Evolutionary conservation across 1,140 invertebrate genomes (phyloP).

Genomic region (Ditylenchus dipsaci): DNA sequence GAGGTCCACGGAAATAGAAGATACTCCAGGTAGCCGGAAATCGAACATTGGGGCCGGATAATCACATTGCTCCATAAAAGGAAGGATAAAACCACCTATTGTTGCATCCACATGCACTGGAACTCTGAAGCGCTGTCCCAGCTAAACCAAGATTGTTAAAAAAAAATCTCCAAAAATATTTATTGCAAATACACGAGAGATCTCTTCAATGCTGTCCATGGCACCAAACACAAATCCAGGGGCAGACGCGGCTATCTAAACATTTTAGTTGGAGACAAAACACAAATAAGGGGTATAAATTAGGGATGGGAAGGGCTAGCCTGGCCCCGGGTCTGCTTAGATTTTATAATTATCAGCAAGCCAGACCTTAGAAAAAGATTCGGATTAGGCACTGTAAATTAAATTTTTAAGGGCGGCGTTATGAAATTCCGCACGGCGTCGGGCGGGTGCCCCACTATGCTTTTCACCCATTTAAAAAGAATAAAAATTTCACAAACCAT

Average conservation of each 20-base stretch:
- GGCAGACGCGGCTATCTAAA: slow-evolving; percentile 77
- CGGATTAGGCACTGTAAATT: no score
- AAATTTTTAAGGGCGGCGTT: neutral
- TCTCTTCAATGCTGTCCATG: slow-evolving; percentile 81
- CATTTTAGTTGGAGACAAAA: neutral
- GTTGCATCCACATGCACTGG: slow-evolving; percentile 96
- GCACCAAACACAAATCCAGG: slow-evolving; percentile 95
- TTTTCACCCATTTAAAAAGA: neutral
- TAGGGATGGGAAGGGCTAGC: no score
- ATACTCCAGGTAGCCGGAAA: slow-evolving; percentile 82
- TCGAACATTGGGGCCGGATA: slow-evolving; percentile 75
- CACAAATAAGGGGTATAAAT: no score
- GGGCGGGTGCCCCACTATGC: no score
- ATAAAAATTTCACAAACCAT: slow-evolving; percentile 66
- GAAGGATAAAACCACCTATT: slow-evolving; percentile 82
- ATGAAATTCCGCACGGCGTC: neutral
- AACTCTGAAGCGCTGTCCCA: slow-evolving; percentile 78
- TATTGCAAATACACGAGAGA: slow-evolving; percentile 65
- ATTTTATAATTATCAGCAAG: no score
- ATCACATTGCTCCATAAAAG: slow-evolving; percentile 82
- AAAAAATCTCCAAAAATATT: slow-evolving; percentile 12
- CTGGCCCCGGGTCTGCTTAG: no score
- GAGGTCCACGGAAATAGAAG: slow-evolving; percentile 92
- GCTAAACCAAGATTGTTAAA: no score
- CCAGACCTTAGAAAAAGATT: no score